Percentiles rank a stretch among this genome's conserved stretches.
Evolutionary conservation across 92 coral and sea anemone genomes (phyloP).

Genomic region (Zoanthus gigantus): DNA sequence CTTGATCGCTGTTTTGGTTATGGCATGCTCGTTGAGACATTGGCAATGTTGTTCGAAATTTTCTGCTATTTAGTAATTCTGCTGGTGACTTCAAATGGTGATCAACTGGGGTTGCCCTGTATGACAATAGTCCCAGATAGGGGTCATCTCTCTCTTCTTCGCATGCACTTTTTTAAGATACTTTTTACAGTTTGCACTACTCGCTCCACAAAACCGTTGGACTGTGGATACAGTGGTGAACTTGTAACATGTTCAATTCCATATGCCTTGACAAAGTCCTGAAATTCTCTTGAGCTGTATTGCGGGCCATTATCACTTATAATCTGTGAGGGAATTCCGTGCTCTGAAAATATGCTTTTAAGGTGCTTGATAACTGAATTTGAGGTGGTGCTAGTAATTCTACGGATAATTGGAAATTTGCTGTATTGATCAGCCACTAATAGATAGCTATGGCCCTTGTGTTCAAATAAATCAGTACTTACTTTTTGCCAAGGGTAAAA

Average conservation of each 20-base stretch:
- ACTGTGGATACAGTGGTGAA: constrained; percentile 52
- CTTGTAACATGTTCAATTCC: neutral
- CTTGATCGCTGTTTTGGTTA: too few species aligned
- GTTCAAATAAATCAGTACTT: constrained; percentile 62
- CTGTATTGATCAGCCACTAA: constrained; percentile 65
- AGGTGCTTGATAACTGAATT: constrained; percentile 60
- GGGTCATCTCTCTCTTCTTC: constrained; percentile 59
- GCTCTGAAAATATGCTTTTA: constrained; percentile 65
- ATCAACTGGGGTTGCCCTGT: constrained; percentile 61
- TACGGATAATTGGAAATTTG: constrained; percentile 65
- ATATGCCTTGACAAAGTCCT: too few species aligned
- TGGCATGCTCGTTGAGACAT: neutral
- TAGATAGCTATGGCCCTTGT: constrained; percentile 55
- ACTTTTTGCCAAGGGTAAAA: constrained; percentile 62
- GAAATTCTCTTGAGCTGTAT: too few species aligned
- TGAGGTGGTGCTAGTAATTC: constrained; percentile 66
- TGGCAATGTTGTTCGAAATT: constrained; percentile 55
- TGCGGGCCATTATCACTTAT: constrained; percentile 44
- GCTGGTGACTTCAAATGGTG: constrained; percentile 17
- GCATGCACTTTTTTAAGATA: constrained; percentile 54
- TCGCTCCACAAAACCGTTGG: constrained; percentile 65
- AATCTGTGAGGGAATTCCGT: constrained; percentile 52
- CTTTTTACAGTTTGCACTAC: constrained; percentile 65
- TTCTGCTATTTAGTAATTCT: constrained; percentile 60
- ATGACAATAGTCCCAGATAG: constrained; percentile 59